Percentiles rank a stretch among this genome's conserved stretches.
Evolutionary conservation across 1,140 invertebrate species (phyloP).

Genomic region (Drosophila dunni): DNA sequence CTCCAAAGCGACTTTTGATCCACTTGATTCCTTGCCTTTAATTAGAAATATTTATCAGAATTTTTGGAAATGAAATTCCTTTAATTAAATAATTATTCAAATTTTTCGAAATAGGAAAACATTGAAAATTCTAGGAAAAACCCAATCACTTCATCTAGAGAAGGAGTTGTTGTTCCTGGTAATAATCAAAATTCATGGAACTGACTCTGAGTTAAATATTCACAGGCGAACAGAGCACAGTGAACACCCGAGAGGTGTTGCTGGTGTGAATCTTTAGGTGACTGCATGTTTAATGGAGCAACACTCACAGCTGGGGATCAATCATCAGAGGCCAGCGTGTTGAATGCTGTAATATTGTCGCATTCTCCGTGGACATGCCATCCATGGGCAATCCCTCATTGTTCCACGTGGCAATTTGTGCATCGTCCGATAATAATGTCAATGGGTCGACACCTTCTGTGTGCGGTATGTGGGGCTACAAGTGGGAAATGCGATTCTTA

Average conservation of each 20-base stretch:
- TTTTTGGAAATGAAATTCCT: no score
- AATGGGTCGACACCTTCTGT: slow-evolving; percentile 93
- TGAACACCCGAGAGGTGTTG: no score
- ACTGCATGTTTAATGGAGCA: background rate
- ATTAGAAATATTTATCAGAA: background rate
- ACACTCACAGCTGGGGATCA: slow-evolving; percentile 91
- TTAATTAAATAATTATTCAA: no score
- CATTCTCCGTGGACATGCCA: slow-evolving; percentile 97
- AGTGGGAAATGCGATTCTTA: background rate
- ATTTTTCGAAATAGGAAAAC: no score
- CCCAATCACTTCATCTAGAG: no score
- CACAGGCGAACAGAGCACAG: no score
- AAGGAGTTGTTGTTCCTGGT: no score
- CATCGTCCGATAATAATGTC: slow-evolving; percentile 94
- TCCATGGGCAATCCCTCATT: slow-evolving; percentile 97
- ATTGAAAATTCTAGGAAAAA: no score
- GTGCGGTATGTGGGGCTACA: slow-evolving; percentile 91
- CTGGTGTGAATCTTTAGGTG: no score
- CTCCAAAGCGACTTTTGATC: slow-evolving; percentile 95
- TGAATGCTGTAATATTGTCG: slow-evolving; percentile 95
- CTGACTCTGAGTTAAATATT: no score
- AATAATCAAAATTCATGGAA: no score
- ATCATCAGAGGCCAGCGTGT: slow-evolving; percentile 98
- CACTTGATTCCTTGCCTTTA: slow-evolving; percentile 95
- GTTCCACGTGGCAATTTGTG: slow-evolving; percentile 96